Evolutionary conservation across 2,797 vertebrate genomes (phyloP).

Genomic region (Lepidocolaptes lacrymiger): DNA sequence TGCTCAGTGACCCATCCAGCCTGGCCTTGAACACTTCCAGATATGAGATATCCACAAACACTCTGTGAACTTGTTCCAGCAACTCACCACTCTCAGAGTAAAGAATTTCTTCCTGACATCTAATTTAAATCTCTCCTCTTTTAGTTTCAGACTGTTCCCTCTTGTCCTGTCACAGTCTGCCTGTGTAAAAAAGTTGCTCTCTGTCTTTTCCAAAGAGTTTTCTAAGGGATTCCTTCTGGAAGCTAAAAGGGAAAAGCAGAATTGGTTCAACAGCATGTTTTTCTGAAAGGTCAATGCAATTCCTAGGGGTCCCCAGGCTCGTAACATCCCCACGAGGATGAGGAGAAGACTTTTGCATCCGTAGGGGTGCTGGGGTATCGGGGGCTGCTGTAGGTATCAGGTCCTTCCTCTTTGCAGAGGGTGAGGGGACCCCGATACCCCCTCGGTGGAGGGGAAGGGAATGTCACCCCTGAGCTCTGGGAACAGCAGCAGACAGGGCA

Average conservation of each 20-base stretch:
- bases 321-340: fast-evolving
- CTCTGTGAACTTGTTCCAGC: not conserved
- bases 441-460: fast-evolving
- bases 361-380: not conserved
- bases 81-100: not conserved
- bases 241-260: not conserved
- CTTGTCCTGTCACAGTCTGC: not conserved
- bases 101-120: not conserved
- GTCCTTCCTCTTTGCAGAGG: not conserved
- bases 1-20: not conserved
- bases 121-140: not conserved
- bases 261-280: not conserved
- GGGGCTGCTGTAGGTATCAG: not conserved
- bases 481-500: not conserved
- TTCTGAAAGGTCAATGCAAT: not conserved
- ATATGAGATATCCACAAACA: not conserved
- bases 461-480: not conserved
- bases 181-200: not conserved
- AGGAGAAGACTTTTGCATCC: not conserved
- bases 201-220: not conserved
- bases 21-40: not conserved
- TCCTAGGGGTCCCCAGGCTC: not conserved
- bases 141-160: not conserved
- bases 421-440: fast-evolving
- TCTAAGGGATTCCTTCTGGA: not conserved